These are phyloP conservation scores for Bellardia pandia DNA, from an alignment of 2,888 invertebrate genomes.

Conservation along the genomic window DNA sequence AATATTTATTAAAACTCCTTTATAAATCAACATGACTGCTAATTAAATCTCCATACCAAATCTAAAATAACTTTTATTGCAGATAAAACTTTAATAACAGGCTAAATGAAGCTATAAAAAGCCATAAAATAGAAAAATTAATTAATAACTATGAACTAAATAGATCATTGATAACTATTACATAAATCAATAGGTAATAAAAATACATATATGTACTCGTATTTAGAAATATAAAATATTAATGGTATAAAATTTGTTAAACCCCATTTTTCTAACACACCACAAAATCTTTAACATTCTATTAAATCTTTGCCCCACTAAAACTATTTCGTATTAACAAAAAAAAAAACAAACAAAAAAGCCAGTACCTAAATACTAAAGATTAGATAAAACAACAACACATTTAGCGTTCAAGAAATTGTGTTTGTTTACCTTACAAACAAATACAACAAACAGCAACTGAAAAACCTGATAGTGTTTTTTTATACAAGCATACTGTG, in stretches of 20 bases:
- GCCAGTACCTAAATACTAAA: slow-evolving; percentile 5
- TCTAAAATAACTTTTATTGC: too few relatives aligned
- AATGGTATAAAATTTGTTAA: not conserved
- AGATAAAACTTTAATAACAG: too few relatives aligned
- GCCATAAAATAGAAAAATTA: too few relatives aligned
- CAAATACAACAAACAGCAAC: slow-evolving; percentile 28
- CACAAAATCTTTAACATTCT: not conserved
- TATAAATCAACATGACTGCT: too few relatives aligned
- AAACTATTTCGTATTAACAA: slow-evolving; percentile 24
- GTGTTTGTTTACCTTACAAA: slow-evolving; percentile 9
- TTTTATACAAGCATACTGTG: not conserved
- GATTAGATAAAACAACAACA: slow-evolving; percentile 40
- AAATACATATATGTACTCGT: too few relatives aligned
- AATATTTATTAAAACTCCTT: too few relatives aligned
- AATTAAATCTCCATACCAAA: too few relatives aligned
- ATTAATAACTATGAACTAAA: too few relatives aligned
- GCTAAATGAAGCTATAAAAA: too few relatives aligned
- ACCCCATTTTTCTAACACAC: not conserved
- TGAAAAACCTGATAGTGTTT: slow-evolving; percentile 11
- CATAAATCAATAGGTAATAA: too few relatives aligned
- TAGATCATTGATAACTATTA: too few relatives aligned
- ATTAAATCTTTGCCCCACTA: not conserved
- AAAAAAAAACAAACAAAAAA: not conserved
- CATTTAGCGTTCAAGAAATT: not conserved
- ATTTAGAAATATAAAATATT: too few relatives aligned